Base-by-base conservation (phyloP, 2,888 invertebrate genomes). In the Leptopilina drosophilae region DNA sequence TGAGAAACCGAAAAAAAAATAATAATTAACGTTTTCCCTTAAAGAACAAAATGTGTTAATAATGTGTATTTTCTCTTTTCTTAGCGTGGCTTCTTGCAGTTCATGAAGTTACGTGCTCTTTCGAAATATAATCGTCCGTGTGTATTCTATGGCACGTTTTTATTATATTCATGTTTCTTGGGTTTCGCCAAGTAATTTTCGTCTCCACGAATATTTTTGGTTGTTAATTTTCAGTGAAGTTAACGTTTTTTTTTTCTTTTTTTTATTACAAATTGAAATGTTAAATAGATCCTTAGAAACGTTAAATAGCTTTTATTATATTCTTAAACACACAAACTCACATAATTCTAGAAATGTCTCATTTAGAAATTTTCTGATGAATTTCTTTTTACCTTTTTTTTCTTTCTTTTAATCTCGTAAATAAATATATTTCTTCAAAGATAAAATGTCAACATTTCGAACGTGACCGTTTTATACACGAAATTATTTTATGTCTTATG, bases 111-210 rank as follows among this genome's bases (percentile, higher is more conserved):
- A 73, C 69, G 69, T 56, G 69, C 53, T 73, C 53, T 73, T 56
- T 73, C 69, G 69, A 73, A 69, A 69, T 69, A 69, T 69, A 69
- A 69, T 69, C 53, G 53, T 49, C 67, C 5, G 15, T 12, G 46
- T 46, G 20, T 59, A 59, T 64, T 67, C 67, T 5, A 46, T n/a
- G 49, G 67, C 67, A 69, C 69, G 53, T 73, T 73, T 33, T 20
- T 67, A 26, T 53, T 8, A 49, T 53, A 33, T 33, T 0, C 33
- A 53, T n/a, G 69, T 26, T 73, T 73, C 69, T 53, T 8, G 33
- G 59, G 15, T 59, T 59, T 59, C 59, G 15, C 11, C 53, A 33
- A 53, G 69, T 73, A 73, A 73, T 73, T 73, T 73, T 26, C 14
- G 53, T 26, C 49, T 56, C 69, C 53, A 26, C 69, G 26, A 12